Evolutionary conservation across 2,797 vertebrate genomes (phyloP).

Genomic region (Catamblyrhynchus diadema): DNA sequence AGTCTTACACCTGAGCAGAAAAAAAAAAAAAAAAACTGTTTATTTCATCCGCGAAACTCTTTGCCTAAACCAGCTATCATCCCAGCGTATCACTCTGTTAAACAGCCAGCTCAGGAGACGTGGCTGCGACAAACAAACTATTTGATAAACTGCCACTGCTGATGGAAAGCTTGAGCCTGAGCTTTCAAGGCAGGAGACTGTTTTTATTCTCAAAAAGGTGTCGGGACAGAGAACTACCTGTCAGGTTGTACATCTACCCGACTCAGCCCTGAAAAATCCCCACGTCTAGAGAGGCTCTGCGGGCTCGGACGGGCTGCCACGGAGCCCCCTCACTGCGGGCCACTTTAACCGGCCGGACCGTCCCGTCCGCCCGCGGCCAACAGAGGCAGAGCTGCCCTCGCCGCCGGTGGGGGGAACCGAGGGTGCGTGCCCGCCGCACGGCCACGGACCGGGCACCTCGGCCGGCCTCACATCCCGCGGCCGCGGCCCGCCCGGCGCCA

Average conservation of each 20-base stretch:
- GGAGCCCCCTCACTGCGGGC: neutral
- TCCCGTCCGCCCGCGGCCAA: neutral
- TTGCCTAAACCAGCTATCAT: neutral
- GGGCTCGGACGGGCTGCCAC: neutral
- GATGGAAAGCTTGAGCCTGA: rapidly evolving
- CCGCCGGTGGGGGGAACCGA: no score
- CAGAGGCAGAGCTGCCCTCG: rapidly evolving
- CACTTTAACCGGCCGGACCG: neutral
- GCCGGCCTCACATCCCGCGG: neutral
- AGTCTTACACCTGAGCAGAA: constrained; percentile 77
- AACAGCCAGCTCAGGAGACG: neutral
- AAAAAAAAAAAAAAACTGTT: neutral
- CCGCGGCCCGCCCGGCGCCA: neutral
- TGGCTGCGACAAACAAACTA: rapidly evolving
- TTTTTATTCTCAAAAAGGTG: neutral
- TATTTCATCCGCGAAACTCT: rapidly evolving
- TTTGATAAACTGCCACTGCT: neutral
- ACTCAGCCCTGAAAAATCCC: rapidly evolving
- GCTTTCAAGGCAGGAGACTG: neutral
- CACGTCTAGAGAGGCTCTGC: rapidly evolving
- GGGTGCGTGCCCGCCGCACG: rapidly evolving
- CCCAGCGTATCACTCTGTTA: neutral
- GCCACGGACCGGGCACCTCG: rapidly evolving
- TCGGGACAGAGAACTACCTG: rapidly evolving
- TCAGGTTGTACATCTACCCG: rapidly evolving